Evolutionary conservation across 2,888 invertebrate genomes (phyloP).

Genomic region (Diplazon laetatorius): DNA sequence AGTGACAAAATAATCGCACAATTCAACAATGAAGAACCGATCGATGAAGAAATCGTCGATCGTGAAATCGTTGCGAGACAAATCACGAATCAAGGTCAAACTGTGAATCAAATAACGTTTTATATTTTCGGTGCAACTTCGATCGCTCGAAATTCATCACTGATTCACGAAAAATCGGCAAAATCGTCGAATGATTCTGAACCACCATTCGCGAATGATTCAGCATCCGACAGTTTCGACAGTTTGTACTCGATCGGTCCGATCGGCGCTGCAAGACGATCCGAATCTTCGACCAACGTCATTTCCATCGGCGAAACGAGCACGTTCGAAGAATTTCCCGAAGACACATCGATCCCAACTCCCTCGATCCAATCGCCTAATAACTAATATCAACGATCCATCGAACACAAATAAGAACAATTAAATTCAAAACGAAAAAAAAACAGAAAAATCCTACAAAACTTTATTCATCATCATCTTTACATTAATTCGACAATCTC

Average conservation of each 20-base stretch:
- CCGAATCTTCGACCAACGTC: constrained; percentile 31
- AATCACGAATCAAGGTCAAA: neutral
- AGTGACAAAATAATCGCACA: too few species aligned
- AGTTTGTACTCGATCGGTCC: constrained; percentile 43
- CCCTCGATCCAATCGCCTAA: neutral
- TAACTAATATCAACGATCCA: neutral
- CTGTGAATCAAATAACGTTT: neutral
- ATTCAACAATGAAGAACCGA: too few species aligned
- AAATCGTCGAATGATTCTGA: neutral
- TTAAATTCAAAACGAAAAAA: neutral
- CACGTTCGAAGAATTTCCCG: constrained; percentile 67
- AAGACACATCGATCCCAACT: constrained; percentile 13
- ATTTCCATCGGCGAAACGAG: constrained; percentile 55
- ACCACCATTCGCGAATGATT: constrained; percentile 5
- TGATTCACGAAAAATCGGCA: neutral
- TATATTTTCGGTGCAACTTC: neutral
- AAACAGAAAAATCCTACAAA: constrained; percentile 14
- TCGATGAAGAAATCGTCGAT: neutral
- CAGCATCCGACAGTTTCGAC: constrained; percentile 53
- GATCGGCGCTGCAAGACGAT: too few species aligned
- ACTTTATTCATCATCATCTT: neutral
- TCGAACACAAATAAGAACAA: neutral
- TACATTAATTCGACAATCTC: too few species aligned
- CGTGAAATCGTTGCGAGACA: neutral
- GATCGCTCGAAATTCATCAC: neutral